Conservation (phyloP, 2,888 invertebrate species). For the Labia minor region DNA sequence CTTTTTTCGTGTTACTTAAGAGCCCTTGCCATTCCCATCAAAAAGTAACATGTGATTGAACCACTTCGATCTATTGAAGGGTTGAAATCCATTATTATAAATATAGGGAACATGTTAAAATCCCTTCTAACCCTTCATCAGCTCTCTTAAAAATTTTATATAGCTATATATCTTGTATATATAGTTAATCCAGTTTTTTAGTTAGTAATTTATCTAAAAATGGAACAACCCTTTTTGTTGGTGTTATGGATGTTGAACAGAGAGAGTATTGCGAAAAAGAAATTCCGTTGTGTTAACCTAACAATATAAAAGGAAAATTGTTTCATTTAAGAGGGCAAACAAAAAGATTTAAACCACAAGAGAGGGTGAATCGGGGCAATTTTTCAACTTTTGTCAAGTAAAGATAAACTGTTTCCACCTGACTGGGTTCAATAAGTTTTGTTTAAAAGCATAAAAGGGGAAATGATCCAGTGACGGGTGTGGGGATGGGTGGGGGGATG, state of each 20-base stretch:
- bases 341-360: constrained; percentile 4
- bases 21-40: neutral
- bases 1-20: too few species aligned
- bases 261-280: neutral
- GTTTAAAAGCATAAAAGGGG: constrained; percentile 1
- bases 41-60: neutral
- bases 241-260: neutral
- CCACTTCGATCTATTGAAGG: neutral
- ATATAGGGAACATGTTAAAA: neutral
- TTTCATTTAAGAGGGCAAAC: neutral
- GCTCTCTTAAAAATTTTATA: neutral
- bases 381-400: constrained; percentile 1
- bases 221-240: neutral
- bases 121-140: too few species aligned
- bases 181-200: neutral
- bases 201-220: neutral
- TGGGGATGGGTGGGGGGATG: neutral
- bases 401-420: constrained; percentile 13
- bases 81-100: neutral
- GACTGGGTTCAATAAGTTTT: constrained; percentile 1
- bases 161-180: too few species aligned
- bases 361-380: neutral
- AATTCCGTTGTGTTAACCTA: neutral
- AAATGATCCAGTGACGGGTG: neutral
- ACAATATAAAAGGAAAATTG: neutral